Evolutionary conservation across 2,888 invertebrate species (phyloP).

Genomic region (Protophormia terraenovae): DNA sequence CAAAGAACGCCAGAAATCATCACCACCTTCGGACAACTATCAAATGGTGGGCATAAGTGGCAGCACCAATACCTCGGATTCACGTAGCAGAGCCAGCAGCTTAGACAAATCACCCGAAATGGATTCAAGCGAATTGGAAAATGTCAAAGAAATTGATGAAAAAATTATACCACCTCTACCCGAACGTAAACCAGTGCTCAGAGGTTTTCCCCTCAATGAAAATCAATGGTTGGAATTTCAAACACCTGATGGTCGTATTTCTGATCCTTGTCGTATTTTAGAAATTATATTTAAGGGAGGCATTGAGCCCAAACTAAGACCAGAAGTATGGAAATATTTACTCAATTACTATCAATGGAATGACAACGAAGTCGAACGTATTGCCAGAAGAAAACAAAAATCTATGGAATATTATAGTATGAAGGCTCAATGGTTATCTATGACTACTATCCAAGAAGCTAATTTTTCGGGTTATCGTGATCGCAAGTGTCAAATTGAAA

Average conservation of each 20-base stretch:
- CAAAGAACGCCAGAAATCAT: conserved; percentile 67
- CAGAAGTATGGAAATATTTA: conserved; percentile 97
- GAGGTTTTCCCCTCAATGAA: conserved; percentile 86
- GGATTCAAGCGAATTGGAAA: conserved; percentile 84
- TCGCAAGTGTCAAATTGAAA: conserved; percentile 96
- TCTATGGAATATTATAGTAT: conserved; percentile 95
- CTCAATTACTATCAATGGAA: conserved; percentile 94
- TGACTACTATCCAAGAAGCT: conserved; percentile 92
- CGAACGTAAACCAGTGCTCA: conserved; percentile 74
- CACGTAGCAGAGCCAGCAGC: conserved; percentile 74
- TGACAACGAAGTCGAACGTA: conserved; percentile 87
- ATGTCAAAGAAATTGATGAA: conserved; percentile 76
- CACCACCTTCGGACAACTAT: conserved; percentile 75
- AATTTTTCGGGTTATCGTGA: conserved; percentile 94
- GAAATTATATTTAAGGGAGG: conserved; percentile 96
- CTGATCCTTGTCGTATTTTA: conserved; percentile 89
- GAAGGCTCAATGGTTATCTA: conserved; percentile 98
- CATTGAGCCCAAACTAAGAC: conserved; percentile 87
- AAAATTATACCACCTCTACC: conserved; percentile 76
- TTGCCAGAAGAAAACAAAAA: conserved; percentile 86
- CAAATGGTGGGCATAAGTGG: conserved; percentile 75
- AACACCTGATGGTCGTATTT: conserved; percentile 90
- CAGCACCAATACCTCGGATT: conserved; percentile 73
- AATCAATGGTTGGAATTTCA: conserved; percentile 92
- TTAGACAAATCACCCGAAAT: conserved; percentile 83